Conservation (phyloP, 2,797 vertebrate species). For the Lagorchestes hirsutus region DNA sequence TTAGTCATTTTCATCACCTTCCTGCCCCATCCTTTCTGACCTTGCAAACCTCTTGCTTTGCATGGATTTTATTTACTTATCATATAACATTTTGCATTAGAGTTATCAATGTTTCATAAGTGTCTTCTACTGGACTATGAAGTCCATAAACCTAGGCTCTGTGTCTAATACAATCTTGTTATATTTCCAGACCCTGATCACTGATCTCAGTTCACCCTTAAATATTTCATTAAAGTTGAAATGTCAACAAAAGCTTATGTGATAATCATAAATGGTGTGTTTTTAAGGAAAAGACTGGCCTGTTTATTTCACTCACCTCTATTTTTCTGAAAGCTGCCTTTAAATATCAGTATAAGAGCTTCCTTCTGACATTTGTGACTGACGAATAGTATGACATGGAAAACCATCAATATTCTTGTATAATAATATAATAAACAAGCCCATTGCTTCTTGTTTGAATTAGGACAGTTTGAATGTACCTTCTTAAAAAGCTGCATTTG, state of each 20-base stretch:
- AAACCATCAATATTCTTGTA: not conserved
- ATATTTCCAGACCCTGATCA: not conserved
- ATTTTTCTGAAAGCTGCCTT: not conserved
- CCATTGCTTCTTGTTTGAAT: not conserved
- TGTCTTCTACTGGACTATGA: not conserved
- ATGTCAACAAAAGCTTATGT: not conserved
- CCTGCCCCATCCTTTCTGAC: not conserved
- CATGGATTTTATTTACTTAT: not conserved
- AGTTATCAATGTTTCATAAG: not conserved
- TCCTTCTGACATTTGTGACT: not conserved
- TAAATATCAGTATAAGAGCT: constrained; percentile 32
- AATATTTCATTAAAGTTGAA: not conserved
- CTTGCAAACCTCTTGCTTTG: not conserved
- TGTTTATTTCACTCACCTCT: not conserved
- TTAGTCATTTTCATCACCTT: not conserved
- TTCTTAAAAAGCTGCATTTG: not conserved
- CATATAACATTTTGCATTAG: not conserved
- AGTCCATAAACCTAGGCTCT: not conserved
- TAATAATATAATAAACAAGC: not conserved
- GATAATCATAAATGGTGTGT: not conserved
- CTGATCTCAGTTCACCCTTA: not conserved
- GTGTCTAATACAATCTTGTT: not conserved
- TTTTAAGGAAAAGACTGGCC: not conserved
- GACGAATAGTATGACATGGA: not conserved
- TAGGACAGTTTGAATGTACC: not conserved